phyloP scores from a whole-genome alignment of 1,140 invertebrate genomes.

The Zaprionus tsacasi region DNA sequence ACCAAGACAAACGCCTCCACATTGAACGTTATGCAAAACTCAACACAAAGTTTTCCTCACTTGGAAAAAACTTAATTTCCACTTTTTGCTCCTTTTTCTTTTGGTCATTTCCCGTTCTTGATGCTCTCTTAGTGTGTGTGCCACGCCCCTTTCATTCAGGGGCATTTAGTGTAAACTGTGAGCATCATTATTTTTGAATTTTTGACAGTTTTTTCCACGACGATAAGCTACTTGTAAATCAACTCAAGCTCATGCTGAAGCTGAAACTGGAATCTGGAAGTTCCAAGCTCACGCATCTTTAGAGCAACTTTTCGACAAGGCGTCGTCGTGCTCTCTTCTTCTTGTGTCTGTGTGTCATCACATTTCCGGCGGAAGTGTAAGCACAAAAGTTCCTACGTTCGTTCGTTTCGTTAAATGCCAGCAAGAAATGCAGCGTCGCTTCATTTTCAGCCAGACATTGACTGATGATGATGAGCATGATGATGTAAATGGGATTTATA shows the following conservation, averaged over 20 bases:
- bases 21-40: slow-evolving; percentile 57
- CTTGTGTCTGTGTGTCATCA: slow-evolving; percentile 51
- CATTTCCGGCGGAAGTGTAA: slow-evolving; percentile 81
- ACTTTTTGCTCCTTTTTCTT: slow-evolving; percentile 22
- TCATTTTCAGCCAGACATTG: slow-evolving; percentile 74
- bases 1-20: slow-evolving; percentile 19
- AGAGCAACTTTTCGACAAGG: slow-evolving; percentile 16
- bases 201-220: slow-evolving; percentile 74
- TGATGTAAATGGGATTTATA: slow-evolving; percentile 81
- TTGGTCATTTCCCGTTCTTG: slow-evolving; percentile 50
- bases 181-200: slow-evolving; percentile 81
- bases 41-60: slow-evolving; percentile 59
- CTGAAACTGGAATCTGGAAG: not conserved
- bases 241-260: slow-evolving; percentile 47
- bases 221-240: slow-evolving; percentile 82
- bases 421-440: slow-evolving; percentile 80
- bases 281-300: slow-evolving; percentile 50
- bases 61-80: slow-evolving; percentile 72
- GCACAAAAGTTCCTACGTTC: slow-evolving; percentile 78
- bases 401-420: slow-evolving; percentile 67
- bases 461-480: slow-evolving; percentile 82
- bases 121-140: slow-evolving; percentile 16
- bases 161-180: slow-evolving; percentile 75
- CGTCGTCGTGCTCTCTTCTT: not conserved
- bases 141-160: slow-evolving; percentile 20